phyloP scores from a whole-genome alignment of 1,140 invertebrate species.

The Cydia splendana region DNA sequence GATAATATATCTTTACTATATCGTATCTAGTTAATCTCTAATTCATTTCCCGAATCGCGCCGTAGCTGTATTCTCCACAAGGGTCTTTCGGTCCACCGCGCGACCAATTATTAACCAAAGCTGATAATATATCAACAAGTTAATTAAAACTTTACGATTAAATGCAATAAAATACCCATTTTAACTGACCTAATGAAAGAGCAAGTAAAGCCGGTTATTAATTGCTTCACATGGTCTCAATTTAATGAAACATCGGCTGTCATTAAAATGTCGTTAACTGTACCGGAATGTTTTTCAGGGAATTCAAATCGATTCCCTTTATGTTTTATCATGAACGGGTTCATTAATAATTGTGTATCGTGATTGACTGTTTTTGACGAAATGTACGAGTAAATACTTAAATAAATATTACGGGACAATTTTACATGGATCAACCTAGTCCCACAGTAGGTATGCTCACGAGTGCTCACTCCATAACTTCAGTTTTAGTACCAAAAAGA shows the following conservation, averaged over 20 bases:
- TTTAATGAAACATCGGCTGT: constrained; percentile 5
- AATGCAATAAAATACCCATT: neutral
- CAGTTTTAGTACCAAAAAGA: no score
- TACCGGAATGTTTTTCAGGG: constrained; percentile 1
- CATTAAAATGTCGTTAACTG: constrained; percentile 1
- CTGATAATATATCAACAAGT: neutral
- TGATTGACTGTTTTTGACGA: no score
- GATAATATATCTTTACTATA: no score
- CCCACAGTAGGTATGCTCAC: no score
- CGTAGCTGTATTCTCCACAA: neutral
- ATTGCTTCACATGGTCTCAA: constrained; percentile 5
- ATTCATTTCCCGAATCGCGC: no score
- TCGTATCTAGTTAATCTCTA: no score
- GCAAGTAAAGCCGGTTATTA: neutral
- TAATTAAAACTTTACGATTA: neutral
- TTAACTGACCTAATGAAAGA: neutral
- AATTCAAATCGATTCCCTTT: constrained; percentile 2
- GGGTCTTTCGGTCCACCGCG: neutral
- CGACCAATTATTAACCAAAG: neutral
- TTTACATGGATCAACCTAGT: no score
- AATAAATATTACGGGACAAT: no score
- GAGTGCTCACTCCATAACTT: no score
- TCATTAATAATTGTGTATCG: neutral
- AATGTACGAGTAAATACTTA: no score
- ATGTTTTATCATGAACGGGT: neutral